Evolutionary conservation across 2,888 invertebrate genomes (phyloP).

Genomic region (Aleiodes leptofemur): DNA sequence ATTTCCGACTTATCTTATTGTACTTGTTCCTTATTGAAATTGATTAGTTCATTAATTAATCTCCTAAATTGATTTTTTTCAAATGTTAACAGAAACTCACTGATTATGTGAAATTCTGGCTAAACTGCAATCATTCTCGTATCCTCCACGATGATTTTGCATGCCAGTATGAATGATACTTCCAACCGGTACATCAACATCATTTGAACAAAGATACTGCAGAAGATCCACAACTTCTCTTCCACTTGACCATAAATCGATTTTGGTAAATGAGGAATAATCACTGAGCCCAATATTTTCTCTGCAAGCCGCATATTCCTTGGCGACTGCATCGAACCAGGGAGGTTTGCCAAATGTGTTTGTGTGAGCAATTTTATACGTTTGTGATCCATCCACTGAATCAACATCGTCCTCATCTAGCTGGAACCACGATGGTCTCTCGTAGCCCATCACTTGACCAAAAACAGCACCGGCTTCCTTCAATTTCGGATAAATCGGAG

Average conservation of each 20-base stretch:
- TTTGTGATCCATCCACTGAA: slow-evolving; percentile 76
- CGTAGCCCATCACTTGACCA: slow-evolving; percentile 98
- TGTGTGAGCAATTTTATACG: slow-evolving; percentile 85
- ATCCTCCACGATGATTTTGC: slow-evolving; percentile 96
- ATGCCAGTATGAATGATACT: slow-evolving; percentile 98
- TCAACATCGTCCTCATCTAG: slow-evolving; percentile 73
- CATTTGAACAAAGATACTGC: slow-evolving; percentile 96
- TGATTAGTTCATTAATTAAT: too few species aligned
- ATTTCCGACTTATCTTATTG: too few species aligned
- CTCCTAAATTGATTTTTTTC: too few species aligned
- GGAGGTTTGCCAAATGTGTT: slow-evolving; percentile 93
- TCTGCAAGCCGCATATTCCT: slow-evolving; percentile 95
- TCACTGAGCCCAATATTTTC: slow-evolving; percentile 95
- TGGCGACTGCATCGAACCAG: slow-evolving; percentile 93
- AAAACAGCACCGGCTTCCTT: slow-evolving; percentile 95
- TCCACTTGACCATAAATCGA: slow-evolving; percentile 94
- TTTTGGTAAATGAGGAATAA: slow-evolving; percentile 98
- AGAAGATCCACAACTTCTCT: slow-evolving; percentile 91
- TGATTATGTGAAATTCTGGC: slow-evolving; percentile 91
- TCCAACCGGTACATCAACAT: slow-evolving; percentile 95
- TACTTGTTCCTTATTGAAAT: too few species aligned
- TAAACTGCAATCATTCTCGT: slow-evolving; percentile 98
- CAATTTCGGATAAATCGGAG: slow-evolving; percentile 94
- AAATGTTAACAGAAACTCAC: slow-evolving; percentile 77
- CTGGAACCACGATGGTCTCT: slow-evolving; percentile 95